Evolutionary conservation across 2,113 vertebrate species (phyloP), one percentile per base, ranked within the genome.

Genomic region (Zosterops hypoxanthus): DNA sequence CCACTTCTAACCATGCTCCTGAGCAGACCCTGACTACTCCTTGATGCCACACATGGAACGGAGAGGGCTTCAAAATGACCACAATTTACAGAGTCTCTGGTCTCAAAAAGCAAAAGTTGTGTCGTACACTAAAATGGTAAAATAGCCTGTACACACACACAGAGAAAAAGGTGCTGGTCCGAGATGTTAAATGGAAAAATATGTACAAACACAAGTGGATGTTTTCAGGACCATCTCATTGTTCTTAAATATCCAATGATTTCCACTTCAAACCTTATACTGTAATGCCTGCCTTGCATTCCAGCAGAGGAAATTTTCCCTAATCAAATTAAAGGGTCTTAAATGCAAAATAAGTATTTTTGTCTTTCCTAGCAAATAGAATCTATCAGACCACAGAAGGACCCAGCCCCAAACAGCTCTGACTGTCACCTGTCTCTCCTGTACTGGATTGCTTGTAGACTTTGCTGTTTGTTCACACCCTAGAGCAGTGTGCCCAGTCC

Each of bases 11-110:
- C 13, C 0, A 0, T 13, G 22, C 29, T 66, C 36, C 44, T 65
- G 46, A 13, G 29, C 53, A 50, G 36, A 15, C 8, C 36, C 17
- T 33, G 31, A 33, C 22, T 26, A 6, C 23, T 14, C 5, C 8
- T 33, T 5, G 1, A 3, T 63, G 12, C 28, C 39, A 19, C 26
- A 8, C 2, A 15, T 5, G 12, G 50, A 33, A 34, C 2, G 0
- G 31, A 20, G 34, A 42, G 24, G 28, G 17, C 56, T 47, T 79
- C 68, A 34, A 18, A 13, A 6, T 39, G 41, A 39, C 41, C 46
- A 31, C 34, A 50, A n/a, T 50, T 64, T 46, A 79, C 29, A 66
- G 11, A 19, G 22, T 5, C 41, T 6, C 41, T 47, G 52, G 11
- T 41, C 25, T 81, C 33, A 46, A 49, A n/a, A 77, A 33, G 28